Evolutionary conservation across 2,888 invertebrate genomes (phyloP).

Genomic region (Temnothorax rugatulus): DNA sequence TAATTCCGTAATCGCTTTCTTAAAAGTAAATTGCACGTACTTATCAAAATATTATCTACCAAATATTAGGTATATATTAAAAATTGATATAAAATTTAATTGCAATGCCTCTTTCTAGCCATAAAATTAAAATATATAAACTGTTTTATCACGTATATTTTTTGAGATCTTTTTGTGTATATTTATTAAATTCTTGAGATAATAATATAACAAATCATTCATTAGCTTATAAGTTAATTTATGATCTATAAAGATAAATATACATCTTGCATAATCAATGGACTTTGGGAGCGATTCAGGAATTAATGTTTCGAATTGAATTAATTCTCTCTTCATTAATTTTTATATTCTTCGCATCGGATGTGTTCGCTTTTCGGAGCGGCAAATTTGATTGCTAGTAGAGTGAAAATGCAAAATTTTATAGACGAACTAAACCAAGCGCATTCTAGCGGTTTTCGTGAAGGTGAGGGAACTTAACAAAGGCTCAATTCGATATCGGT

Average conservation of each 20-base stretch:
- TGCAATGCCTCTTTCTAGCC: neutral
- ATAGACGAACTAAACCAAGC: neutral
- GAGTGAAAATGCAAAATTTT: constrained; percentile 13
- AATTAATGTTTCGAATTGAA: neutral
- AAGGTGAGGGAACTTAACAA: constrained; percentile 1
- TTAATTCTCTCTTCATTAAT: constrained; percentile 19
- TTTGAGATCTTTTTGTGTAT: neutral
- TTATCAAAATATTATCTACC: neutral
- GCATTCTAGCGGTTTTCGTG: neutral
- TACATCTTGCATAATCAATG: neutral
- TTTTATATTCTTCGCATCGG: neutral
- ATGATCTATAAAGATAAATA: neutral
- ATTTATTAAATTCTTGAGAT: neutral
- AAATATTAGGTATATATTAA: neutral
- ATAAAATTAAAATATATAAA: neutral
- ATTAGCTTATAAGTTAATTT: neutral
- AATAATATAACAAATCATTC: neutral
- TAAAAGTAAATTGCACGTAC: neutral
- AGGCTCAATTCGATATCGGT: neutral
- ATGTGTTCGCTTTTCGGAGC: neutral
- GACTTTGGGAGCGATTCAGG: neutral
- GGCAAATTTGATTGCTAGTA: neutral
- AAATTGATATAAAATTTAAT: neutral
- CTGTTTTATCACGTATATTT: neutral
- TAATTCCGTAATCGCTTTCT: constrained; percentile 1